Base-by-base conservation (phyloP, 2,888 invertebrate genomes). In the Labia minor region DNA sequence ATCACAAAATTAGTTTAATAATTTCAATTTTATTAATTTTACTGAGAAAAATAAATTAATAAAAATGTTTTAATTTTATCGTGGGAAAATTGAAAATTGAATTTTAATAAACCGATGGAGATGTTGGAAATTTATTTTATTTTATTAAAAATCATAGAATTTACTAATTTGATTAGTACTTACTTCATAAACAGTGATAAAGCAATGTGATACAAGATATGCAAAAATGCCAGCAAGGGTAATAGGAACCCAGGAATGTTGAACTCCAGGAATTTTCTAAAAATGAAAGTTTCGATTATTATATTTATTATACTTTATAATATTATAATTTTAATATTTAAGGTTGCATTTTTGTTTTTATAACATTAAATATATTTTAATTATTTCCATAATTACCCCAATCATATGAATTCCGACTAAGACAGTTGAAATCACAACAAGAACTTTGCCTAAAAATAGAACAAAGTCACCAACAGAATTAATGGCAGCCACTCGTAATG, bases 401-500 rank as follows among this genome's bases (percentile, higher is more conserved):
- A 86, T 76, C 69, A 86, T 73, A 72, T 82, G 80, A 33, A 85
- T 78, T 19, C 86, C 86, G 65, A 85, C 78, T 10, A 86, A 78
- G 16, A 85, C 81, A 0, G 86, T 86, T 1, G 82, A 77, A 1
- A 82, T 79, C 61, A 86, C 85, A 1, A 88, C 84, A 19, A 85
- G 76, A 2, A 85, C 79, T 80, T 89, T 89, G 21, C 84, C 85
- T 63, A 89, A 76, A 71, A 88, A 84, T 20, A 89, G 75, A 0
- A 88, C 84, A 73, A 88, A 87, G 75, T 87, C 87, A 11, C 88
- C 88, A n/a, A 88, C 84, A 21, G 86, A 86, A 77, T 88, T 88
- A 63, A 89, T 86, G 1, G 87, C 86, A 14, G 84, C 81, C 11
- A 88, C 85, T 68, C 86, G 77, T 62, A 88, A 75, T 37, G 84